These are phyloP conservation scores for Orycteropus afer DNA, from an alignment of 2,113 vertebrate genomes.

Conservation along the genomic window DNA sequence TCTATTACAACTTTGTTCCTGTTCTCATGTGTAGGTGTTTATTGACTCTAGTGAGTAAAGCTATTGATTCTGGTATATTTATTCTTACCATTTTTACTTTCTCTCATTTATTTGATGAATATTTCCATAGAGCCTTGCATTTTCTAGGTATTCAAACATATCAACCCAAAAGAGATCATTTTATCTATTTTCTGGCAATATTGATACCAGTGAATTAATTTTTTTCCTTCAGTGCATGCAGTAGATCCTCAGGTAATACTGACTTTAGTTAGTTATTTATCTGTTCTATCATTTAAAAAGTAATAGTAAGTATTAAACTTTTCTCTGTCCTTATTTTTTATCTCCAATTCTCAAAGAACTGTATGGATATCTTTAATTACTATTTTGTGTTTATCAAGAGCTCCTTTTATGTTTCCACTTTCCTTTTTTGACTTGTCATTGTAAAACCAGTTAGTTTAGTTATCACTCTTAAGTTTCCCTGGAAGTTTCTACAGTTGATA, in stretches of 20 bases:
- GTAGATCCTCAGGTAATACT: slow-evolving; percentile 17
- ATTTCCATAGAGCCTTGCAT: slow-evolving; percentile 33
- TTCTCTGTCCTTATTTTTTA: background rate
- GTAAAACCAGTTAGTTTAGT: background rate
- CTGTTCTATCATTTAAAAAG: background rate
- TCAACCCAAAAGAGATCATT: slow-evolving; percentile 15
- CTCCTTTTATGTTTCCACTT: background rate
- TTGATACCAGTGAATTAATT: slow-evolving; percentile 35
- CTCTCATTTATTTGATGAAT: slow-evolving; percentile 51
- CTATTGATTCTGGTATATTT: slow-evolving; percentile 57
- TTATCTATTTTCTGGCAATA: slow-evolving; percentile 57
- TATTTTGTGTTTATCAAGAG: slow-evolving; percentile 4
- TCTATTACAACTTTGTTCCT: background rate
- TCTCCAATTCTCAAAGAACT: background rate
- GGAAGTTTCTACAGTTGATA: background rate
- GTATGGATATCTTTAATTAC: background rate
- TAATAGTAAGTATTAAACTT: background rate
- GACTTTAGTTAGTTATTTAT: slow-evolving; percentile 34
- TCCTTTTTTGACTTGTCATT: background rate
- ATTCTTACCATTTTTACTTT: slow-evolving; percentile 15
- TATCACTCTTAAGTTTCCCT: background rate
- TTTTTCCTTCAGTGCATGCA: background rate
- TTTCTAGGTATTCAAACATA: slow-evolving; percentile 52
- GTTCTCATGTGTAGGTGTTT: slow-evolving; percentile 45
- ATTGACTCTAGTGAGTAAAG: slow-evolving; percentile 13